A percentile compares a stretch with the other conserved stretches of the same genome.
Evolutionary conservation across 2,113 vertebrate species (phyloP).

Genomic region (Cynocephalus volans): DNA sequence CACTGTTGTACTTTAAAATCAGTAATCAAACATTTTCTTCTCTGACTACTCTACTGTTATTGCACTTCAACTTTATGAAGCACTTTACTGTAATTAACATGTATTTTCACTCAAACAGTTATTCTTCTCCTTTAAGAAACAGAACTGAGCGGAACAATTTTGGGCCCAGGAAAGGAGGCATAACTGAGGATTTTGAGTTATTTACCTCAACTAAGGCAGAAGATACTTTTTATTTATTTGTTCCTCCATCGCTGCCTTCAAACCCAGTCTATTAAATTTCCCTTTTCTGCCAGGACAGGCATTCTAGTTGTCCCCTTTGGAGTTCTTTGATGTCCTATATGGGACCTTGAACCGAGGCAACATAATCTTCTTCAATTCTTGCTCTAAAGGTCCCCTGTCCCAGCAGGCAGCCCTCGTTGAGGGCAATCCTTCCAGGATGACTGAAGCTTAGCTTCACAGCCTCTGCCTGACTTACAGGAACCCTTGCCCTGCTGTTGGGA

Average conservation of each 20-base stretch:
- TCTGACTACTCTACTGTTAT: background rate
- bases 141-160: background rate
- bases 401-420: background rate
- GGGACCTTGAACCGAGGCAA: background rate
- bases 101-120: background rate
- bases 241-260: background rate
- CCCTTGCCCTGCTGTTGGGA: background rate
- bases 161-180: background rate
- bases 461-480: background rate
- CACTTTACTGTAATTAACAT: background rate
- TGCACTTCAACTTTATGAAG: background rate
- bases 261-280: background rate
- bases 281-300: background rate
- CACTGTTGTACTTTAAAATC: background rate
- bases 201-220: background rate
- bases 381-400: background rate
- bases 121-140: background rate
- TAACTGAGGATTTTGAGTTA: background rate
- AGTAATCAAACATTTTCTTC: background rate
- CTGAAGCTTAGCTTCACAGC: background rate
- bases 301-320: background rate
- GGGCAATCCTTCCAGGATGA: background rate
- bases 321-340: background rate
- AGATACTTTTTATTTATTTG: background rate
- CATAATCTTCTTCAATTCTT: background rate